Conservation (phyloP, 92 coral and sea anemone genomes). For the Palythoa heliodiscus region DNA sequence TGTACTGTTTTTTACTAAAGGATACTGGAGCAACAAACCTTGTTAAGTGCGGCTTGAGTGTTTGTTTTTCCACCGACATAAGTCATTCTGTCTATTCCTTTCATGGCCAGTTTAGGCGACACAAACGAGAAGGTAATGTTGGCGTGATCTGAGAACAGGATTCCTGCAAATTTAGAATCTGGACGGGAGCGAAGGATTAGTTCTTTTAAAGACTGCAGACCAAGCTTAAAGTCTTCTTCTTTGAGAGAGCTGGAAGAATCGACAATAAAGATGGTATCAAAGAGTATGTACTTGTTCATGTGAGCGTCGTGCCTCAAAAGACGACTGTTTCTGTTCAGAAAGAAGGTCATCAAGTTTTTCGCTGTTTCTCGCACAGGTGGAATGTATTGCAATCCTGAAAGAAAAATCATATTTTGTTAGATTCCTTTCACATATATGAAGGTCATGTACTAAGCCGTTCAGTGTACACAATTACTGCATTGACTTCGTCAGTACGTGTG, state of each 20-base stretch:
- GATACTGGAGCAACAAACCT: background rate
- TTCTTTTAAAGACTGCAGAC: constrained; percentile 1
- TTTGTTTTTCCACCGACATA: constrained; percentile 26
- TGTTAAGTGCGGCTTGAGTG: constrained; percentile 38
- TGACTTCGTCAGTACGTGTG: too few relatives aligned
- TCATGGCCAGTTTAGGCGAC: constrained; percentile 31
- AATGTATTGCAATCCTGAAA: constrained; percentile 17
- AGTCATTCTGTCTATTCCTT: constrained; percentile 8
- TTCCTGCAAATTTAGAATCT: constrained; percentile 33
- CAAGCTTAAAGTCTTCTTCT: constrained; percentile 5
- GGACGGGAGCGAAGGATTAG: constrained; percentile 29
- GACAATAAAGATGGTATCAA: constrained; percentile 37
- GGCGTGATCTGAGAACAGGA: constrained; percentile 20
- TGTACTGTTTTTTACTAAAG: background rate
- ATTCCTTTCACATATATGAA: background rate
- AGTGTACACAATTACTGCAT: too few relatives aligned
- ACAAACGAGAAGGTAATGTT: constrained; percentile 27
- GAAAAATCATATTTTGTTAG: background rate
- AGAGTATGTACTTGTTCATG: background rate
- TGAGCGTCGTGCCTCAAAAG: constrained; percentile 31
- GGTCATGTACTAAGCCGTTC: too few relatives aligned
- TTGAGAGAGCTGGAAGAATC: constrained; percentile 35
- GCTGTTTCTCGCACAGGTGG: constrained; percentile 26
- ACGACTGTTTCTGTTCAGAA: constrained; percentile 50
- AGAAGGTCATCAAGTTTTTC: constrained; percentile 32